These are phyloP conservation scores for Tonatia bakeri DNA, from an alignment of 2,113 vertebrate species.

Conservation along the genomic window DNA sequence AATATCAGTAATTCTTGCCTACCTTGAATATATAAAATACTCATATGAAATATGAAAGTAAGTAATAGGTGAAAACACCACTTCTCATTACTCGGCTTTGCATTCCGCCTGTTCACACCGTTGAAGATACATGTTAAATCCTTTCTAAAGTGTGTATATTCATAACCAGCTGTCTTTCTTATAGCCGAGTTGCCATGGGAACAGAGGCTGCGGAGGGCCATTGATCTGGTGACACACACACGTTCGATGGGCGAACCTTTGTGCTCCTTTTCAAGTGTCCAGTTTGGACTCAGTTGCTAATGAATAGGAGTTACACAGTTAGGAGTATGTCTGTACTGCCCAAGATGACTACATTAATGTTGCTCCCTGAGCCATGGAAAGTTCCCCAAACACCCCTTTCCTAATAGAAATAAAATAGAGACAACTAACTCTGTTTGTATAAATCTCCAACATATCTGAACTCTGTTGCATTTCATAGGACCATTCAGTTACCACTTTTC, in stretches of 20 bases:
- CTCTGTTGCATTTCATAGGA: not conserved
- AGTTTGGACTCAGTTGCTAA: not conserved
- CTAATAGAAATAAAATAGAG: not conserved
- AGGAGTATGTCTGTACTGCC: not conserved
- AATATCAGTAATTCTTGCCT: not conserved
- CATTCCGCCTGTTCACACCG: not conserved
- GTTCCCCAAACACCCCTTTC: not conserved
- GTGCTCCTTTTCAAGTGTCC: not conserved
- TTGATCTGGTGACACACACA: not conserved
- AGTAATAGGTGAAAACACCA: not conserved
- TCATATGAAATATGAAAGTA: constrained; percentile 22
- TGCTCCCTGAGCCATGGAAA: not conserved
- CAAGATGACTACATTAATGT: not conserved
- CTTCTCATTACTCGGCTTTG: not conserved
- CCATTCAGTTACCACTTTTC: not conserved
- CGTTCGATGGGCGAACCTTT: not conserved
- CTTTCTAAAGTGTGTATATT: not conserved
- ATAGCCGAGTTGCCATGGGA: not conserved
- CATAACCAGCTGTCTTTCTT: not conserved
- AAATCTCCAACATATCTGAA: not conserved
- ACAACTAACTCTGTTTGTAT: not conserved
- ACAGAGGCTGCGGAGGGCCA: not conserved
- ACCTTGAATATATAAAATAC: not conserved
- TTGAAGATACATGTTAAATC: not conserved
- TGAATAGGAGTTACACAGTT: not conserved